A percentile compares a stretch with the other conserved stretches of the same genome.
phyloP scores from a whole-genome alignment of 2,113 vertebrate species.

The Capreolus pygargus region DNA sequence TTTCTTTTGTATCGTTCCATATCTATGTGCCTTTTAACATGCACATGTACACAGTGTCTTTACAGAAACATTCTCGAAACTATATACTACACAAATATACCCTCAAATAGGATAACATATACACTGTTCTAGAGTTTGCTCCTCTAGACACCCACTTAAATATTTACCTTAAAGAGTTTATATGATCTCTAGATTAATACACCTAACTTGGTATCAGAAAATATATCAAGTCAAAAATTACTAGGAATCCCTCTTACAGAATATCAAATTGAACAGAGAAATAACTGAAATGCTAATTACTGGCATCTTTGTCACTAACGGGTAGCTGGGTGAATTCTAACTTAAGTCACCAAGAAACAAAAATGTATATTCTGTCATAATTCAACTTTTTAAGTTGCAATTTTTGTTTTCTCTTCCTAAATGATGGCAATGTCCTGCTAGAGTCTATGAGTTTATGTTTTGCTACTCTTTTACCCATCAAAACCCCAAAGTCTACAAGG shows the following conservation, averaged over 20 bases:
- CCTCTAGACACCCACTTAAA: neutral
- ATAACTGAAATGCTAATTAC: neutral
- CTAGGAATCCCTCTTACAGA: neutral
- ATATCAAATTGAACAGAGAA: slow-evolving; percentile 27
- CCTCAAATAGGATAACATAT: neutral
- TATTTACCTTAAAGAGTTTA: neutral
- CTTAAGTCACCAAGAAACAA: neutral
- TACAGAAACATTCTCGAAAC: neutral
- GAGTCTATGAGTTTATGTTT: neutral
- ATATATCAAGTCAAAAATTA: slow-evolving; percentile 4
- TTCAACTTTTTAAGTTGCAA: neutral
- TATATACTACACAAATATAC: neutral
- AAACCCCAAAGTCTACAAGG: neutral
- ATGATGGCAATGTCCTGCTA: neutral
- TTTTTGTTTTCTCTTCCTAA: neutral
- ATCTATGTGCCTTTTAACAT: neutral
- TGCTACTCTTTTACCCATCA: neutral
- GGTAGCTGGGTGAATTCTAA: slow-evolving; percentile 18
- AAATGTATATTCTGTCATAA: neutral
- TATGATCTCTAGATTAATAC: neutral
- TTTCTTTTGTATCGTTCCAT: neutral
- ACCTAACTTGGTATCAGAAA: neutral
- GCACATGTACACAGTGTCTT: neutral
- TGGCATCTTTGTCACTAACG: neutral
- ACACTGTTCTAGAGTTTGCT: neutral